Base-by-base conservation (phyloP, 2,113 vertebrate species). In the Tapirus terrestris region DNA sequence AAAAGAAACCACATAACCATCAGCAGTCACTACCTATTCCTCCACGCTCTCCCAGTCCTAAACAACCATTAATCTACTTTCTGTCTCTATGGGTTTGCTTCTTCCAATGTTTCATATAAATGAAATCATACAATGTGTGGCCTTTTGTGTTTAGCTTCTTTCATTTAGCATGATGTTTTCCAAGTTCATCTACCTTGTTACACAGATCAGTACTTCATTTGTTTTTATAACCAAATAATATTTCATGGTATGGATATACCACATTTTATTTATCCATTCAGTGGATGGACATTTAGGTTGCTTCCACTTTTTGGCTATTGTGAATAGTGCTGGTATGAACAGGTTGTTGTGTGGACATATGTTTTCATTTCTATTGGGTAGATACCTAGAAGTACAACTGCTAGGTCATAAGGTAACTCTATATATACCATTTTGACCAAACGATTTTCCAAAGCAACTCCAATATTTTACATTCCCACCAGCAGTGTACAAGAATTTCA, bases 211-310 rank as follows among this genome's bases (percentile, higher is more conserved):
- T 63, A 63, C 21, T 36, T 96, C 23, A 75, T 25, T 95, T 4
- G 4, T 88, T 88, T 73, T 77, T 58, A 95, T n/a, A 96, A 96
- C 31, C 56, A 89, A 85, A 63, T 39, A 58, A 45, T 61, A 87
- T 43, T 75, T 8, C 39, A 89, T 20, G 7, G 3, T 83, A 88
- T 48, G 21, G 11, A 80, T 23, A 73, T 13, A 67, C 14, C 33
- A 77, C 56, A 65, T 63, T 76, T 87, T 39, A 39, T 60, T 89
- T 36, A 79, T 53, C 36, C 51, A 91, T 67, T 77, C 63, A 65
- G 18, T 23, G 53, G 33, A 43, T 29, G 18, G 45, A 63, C 56
- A 97, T 86, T 67, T 91, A 65, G 58, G 29, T 58, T 63, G 18
- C 4, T 95, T 89, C 29, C 12, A 96, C 29, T 60, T 93, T 56